phyloP scores from a whole-genome alignment of 2,113 vertebrate species.

The Callipepla squamata region DNA sequence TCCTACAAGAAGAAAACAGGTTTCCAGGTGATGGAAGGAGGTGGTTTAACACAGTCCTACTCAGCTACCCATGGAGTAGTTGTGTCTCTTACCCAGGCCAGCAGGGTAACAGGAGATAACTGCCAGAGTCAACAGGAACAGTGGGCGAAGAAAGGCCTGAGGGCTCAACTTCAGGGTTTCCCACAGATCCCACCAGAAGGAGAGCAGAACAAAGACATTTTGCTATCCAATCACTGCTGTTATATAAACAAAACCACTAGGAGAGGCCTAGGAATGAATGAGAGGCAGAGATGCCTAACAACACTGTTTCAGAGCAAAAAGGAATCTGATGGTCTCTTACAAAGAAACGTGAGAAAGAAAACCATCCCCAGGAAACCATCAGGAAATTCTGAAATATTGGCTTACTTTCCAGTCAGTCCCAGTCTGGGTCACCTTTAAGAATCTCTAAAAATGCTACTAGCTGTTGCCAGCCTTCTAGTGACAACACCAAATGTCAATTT shows the following conservation, averaged over 20 bases:
- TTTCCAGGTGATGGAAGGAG: neutral
- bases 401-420: neutral
- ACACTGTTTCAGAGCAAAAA: neutral
- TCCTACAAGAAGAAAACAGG: neutral
- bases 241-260: neutral
- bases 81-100: neutral
- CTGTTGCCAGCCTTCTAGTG: neutral
- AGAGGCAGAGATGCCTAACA: neutral
- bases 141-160: neutral
- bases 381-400: neutral
- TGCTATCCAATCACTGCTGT: neutral
- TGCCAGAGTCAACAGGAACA: slow-evolving; percentile 16
- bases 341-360: neutral
- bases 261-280: neutral
- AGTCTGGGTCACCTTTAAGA: neutral
- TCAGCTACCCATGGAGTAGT: neutral
- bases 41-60: neutral
- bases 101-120: neutral
- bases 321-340: neutral
- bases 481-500: neutral
- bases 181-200: neutral
- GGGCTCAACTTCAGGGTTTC: slow-evolving; percentile 1
- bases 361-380: neutral
- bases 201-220: neutral
- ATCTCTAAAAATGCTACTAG: neutral